Conservation (phyloP, 1,140 invertebrate species). For the Drosophila parvula region DNA sequence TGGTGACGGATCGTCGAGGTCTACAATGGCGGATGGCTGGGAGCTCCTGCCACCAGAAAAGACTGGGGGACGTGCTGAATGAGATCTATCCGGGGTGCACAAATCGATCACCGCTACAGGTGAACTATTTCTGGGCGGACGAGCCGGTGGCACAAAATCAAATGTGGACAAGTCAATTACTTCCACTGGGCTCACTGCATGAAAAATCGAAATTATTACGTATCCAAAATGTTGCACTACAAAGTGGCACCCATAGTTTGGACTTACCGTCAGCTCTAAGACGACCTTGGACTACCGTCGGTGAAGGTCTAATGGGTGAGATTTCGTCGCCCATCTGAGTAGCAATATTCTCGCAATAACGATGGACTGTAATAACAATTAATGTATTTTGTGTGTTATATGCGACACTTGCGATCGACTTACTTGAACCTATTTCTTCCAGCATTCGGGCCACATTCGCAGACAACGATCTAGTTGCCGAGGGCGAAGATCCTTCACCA, state of each 20-base stretch:
- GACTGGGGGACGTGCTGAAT: neutral
- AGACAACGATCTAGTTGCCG: no score
- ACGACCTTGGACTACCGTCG: no score
- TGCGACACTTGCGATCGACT: neutral
- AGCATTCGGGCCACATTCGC: no score
- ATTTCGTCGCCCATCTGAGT: no score
- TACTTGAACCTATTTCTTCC: conserved; percentile 8
- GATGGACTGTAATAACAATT: neutral
- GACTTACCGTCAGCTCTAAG: conserved; percentile 1
- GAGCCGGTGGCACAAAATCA: neutral
- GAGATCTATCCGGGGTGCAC: conserved; percentile 26
- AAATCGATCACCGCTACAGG: conserved; percentile 44
- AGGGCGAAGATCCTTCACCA: no score
- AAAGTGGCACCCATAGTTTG: neutral
- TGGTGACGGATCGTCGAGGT: conserved; percentile 10
- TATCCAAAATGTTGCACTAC: neutral
- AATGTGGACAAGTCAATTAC: conserved; percentile 49
- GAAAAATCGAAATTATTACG: neutral
- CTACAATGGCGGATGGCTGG: neutral
- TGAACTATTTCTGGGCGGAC: neutral
- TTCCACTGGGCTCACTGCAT: conserved; percentile 33
- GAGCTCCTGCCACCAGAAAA: neutral
- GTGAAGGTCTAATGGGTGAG: no score
- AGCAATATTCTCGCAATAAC: no score
- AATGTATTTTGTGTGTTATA: neutral